A percentile compares a stretch with the other conserved stretches of the same genome.
phyloP scores from a whole-genome alignment of 2,113 vertebrate species.

The Corydoras sp. region DNA sequence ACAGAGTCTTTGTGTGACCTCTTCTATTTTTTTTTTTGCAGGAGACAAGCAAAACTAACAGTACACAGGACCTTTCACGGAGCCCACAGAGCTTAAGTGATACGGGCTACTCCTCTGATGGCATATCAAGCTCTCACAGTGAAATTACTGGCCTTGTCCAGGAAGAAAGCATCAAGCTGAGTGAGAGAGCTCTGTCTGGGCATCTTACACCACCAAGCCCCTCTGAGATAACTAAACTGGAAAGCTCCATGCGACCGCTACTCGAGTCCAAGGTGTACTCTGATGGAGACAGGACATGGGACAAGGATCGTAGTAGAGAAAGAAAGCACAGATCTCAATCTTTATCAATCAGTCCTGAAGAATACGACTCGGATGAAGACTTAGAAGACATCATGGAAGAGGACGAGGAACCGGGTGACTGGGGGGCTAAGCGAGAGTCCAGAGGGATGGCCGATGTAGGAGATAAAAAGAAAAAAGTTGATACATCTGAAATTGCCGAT shows the following conservation, averaged over 20 bases:
- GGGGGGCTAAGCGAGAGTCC: slow-evolving; percentile 74
- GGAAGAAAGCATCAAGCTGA: slow-evolving; percentile 89
- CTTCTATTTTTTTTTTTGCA: slow-evolving; percentile 50
- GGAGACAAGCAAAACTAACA: slow-evolving; percentile 85
- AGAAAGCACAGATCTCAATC: slow-evolving; percentile 84
- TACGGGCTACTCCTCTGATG: slow-evolving; percentile 74
- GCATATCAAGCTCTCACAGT: slow-evolving; percentile 90
- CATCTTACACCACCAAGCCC: slow-evolving; percentile 79
- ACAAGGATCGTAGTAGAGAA: slow-evolving; percentile 52
- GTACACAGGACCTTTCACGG: slow-evolving; percentile 84
- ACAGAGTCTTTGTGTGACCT: neutral
- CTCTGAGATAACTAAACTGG: slow-evolving; percentile 86
- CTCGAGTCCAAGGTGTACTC: slow-evolving; percentile 72
- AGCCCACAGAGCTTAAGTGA: slow-evolving; percentile 74
- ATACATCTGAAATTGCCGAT: slow-evolving; percentile 70
- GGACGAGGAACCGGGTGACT: slow-evolving; percentile 79
- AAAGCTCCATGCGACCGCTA: slow-evolving; percentile 81
- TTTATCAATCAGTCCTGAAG: slow-evolving; percentile 88
- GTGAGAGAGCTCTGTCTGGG: slow-evolving; percentile 72
- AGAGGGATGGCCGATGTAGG: slow-evolving; percentile 67
- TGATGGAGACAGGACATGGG: slow-evolving; percentile 57
- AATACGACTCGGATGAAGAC: slow-evolving; percentile 90
- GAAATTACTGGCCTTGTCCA: slow-evolving; percentile 92
- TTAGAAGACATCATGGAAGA: slow-evolving; percentile 88
- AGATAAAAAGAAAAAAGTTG: slow-evolving; percentile 70